A percentile compares a stretch with the other conserved stretches of the same genome.
These are phyloP conservation scores for Metopia argyrocephala DNA, from an alignment of 2,888 invertebrate genomes.

Conservation along the genomic window DNA sequence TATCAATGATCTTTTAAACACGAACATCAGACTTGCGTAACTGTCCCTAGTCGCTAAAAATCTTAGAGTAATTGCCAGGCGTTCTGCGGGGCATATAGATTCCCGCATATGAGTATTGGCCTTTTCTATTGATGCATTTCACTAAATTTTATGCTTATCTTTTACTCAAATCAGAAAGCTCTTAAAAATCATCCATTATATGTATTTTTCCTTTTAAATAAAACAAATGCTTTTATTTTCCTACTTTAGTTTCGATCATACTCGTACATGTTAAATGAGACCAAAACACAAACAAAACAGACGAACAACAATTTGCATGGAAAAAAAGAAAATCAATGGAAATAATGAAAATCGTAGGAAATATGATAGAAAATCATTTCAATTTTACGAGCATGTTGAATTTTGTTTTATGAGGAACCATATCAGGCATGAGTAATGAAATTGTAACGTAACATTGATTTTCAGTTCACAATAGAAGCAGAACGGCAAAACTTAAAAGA, in stretches of 20 bases:
- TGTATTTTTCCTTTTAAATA: neutral
- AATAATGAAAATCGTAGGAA: constrained; percentile 13
- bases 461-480: constrained; percentile 19
- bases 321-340: neutral
- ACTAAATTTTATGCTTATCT: no score
- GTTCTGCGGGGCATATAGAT: no score
- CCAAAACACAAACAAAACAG: constrained; percentile 8
- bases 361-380: constrained; percentile 60
- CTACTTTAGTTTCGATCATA: constrained; percentile 52
- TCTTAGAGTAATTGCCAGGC: no score
- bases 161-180: no score
- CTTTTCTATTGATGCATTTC: no score
- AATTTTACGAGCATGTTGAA: constrained; percentile 60
- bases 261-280: constrained; percentile 57
- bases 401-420: constrained; percentile 62
- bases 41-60: no score
- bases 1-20: no score
- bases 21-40: no score
- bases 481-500: constrained; percentile 34
- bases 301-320: neutral
- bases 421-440: constrained; percentile 60
- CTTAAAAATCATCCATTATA: no score
- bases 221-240: constrained; percentile 6
- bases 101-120: no score
- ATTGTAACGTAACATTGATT: constrained; percentile 33